Base-by-base conservation (phyloP, 2,888 invertebrate genomes). In the Eudasyphora cyanicolor region DNA sequence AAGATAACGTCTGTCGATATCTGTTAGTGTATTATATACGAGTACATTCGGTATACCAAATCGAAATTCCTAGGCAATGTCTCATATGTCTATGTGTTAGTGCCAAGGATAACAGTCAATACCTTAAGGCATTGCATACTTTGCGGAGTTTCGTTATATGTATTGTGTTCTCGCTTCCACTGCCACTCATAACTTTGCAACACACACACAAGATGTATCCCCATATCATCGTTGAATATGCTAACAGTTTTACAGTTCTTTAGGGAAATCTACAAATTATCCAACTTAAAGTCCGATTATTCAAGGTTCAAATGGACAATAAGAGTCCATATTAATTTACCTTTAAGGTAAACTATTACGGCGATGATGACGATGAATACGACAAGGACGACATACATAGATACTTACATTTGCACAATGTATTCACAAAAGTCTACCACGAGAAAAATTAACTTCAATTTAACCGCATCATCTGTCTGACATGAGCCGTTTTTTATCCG, bases 261-360 rank as follows among this genome's bases (percentile, higher is more conserved):
- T 49, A 32, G 80, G 80, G 80, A 80, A 84, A 84, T 84, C 67
- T 84, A 51, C 78, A 80, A 80, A 84, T 80, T 80, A 80, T 84
- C 21, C 75, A 78, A 74, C 69, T 82, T 76, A 70, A 69, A 83
- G 79, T 42, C 51, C 74, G 60, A 76, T 76, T 74, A 75, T 70
- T 70, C 8, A 57, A 45, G 4, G 45, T n/a, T 7, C 3, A 12
- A 45, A 2, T 45, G 45, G 45, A 38, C 45, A 29, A 24, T 21
- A 57, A 57, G 17, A 21, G 24, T 2, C 60, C 29, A 60, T 21
- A 1, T 29, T 24, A 29, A 27, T 27, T 29, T 60, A 71, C 49
- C 38, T 73, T 7, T 6, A 32, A 74, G 62, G 17, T 77, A 80
- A 75, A 80, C n/a, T n/a, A n/a, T 75, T 64, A 60, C 51, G 73